Evolutionary conservation across 2,113 vertebrate species (phyloP).

Genomic region (Astatotilapia flaviijosephi): DNA sequence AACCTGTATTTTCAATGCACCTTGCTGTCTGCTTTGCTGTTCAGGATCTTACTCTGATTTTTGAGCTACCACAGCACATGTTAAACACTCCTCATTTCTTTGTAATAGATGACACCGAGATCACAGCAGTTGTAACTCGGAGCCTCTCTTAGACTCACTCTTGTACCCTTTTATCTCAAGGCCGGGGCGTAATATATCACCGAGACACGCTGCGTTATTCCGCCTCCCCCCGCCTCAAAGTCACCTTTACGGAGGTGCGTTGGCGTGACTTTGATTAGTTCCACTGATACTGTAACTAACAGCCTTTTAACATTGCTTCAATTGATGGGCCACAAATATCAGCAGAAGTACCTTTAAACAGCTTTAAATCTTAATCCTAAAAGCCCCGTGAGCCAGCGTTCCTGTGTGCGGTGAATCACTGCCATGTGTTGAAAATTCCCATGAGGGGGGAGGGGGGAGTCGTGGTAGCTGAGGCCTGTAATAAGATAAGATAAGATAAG

Average conservation of each 20-base stretch:
- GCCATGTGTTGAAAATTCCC: slow-evolving; percentile 1
- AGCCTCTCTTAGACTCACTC: background rate
- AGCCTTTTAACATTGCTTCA: background rate
- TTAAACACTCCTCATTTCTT: slow-evolving; percentile 5
- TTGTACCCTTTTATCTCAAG: slow-evolving; percentile 46
- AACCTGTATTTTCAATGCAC: background rate
- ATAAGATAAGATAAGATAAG: too few relatives aligned
- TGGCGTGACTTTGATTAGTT: slow-evolving; percentile 16
- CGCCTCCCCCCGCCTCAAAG: slow-evolving; percentile 24
- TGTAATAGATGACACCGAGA: slow-evolving; percentile 17
- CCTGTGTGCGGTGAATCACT: background rate
- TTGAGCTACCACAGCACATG: background rate
- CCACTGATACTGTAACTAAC: background rate
- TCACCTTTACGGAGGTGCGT: slow-evolving; percentile 39
- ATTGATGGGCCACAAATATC: background rate
- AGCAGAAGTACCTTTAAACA: background rate
- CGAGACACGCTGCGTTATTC: background rate
- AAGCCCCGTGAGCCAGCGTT: background rate
- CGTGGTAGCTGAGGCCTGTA: background rate
- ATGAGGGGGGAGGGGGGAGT: background rate
- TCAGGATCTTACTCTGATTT: background rate
- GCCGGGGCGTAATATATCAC: slow-evolving; percentile 35
- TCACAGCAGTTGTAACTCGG: slow-evolving; percentile 17
- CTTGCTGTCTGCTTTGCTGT: background rate
- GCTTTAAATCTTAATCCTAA: background rate